These are phyloP conservation scores for Heterodera filipjevi DNA, from an alignment of 2,888 invertebrate species.

Conservation along the genomic window DNA sequence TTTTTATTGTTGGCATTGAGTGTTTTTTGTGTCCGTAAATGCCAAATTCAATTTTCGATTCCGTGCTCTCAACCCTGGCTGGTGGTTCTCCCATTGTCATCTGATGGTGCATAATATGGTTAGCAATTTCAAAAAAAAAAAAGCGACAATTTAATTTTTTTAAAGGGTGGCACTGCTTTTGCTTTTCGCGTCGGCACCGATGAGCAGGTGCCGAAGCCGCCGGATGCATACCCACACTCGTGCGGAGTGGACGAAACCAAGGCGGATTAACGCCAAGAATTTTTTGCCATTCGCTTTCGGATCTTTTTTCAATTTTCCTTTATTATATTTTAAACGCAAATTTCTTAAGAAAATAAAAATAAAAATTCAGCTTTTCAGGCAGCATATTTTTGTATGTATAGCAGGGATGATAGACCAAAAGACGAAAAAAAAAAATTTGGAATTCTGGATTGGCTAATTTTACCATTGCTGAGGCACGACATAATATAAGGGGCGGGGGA, in stretches of 20 bases:
- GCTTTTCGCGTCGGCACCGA: conserved; percentile 57
- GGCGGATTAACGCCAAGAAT: too few relatives aligned
- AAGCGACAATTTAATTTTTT: neutral
- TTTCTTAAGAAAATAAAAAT: too few relatives aligned
- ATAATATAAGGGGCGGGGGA: too few relatives aligned
- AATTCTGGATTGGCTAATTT: too few relatives aligned
- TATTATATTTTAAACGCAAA: too few relatives aligned
- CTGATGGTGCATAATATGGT: conserved; percentile 63
- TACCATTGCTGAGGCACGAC: too few relatives aligned
- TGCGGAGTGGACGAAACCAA: conserved; percentile 43
- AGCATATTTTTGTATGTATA: too few relatives aligned
- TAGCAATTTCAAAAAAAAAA: neutral
- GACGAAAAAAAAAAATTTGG: too few relatives aligned
- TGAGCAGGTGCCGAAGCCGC: conserved; percentile 47
- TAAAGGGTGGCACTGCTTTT: conserved; percentile 61
- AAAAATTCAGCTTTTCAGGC: too few relatives aligned
- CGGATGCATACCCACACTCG: conserved; percentile 49
- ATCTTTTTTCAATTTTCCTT: too few relatives aligned
- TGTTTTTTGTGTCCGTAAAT: neutral
- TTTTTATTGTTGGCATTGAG: conserved; percentile 63
- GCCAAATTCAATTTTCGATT: conserved; percentile 55
- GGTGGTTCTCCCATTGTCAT: conserved; percentile 63
- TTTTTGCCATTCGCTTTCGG: too few relatives aligned
- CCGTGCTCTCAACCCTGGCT: conserved; percentile 65
- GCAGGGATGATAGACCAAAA: too few relatives aligned